Evolutionary conservation across 2,888 invertebrate species (phyloP).

Genomic region (Prenolepis imparis): DNA sequence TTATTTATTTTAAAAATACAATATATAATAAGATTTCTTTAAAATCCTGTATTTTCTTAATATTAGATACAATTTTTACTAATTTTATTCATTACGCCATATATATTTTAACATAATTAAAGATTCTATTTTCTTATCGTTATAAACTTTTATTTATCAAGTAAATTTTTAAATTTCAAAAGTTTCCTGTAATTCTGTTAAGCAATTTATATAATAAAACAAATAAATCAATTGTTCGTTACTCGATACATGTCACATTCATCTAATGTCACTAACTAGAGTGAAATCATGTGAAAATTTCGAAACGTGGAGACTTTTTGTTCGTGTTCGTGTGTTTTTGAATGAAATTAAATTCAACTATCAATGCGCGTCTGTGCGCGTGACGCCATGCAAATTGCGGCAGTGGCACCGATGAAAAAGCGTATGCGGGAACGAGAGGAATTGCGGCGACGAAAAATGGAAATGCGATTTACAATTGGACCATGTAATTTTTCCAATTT

Average conservation of each 20-base stretch:
- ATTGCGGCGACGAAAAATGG: conserved; percentile 46
- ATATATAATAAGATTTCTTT: neutral
- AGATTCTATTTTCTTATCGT: neutral
- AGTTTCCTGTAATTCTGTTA: neutral
- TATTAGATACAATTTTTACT: neutral
- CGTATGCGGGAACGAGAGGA: neutral
- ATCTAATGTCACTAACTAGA: neutral
- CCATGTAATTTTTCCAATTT: conserved; percentile 68
- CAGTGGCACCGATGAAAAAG: neutral
- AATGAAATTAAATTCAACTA: conserved; percentile 55
- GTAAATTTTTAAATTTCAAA: neutral
- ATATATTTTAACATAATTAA: neutral
- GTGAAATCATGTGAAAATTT: conserved; percentile 15
- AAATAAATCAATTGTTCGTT: neutral
- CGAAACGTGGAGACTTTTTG: conserved; percentile 10
- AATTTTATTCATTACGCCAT: neutral
- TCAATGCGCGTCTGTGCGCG: conserved; percentile 40
- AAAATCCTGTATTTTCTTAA: neutral
- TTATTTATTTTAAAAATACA: neutral
- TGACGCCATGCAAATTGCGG: conserved; percentile 54
- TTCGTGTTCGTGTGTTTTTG: conserved; percentile 10
- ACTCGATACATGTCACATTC: neutral
- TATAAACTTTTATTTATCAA: neutral
- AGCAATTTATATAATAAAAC: neutral
- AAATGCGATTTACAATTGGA: conserved; percentile 61